Base-by-base conservation (phyloP, 2,113 vertebrate species). In the Andinoacara biseriatus region DNA sequence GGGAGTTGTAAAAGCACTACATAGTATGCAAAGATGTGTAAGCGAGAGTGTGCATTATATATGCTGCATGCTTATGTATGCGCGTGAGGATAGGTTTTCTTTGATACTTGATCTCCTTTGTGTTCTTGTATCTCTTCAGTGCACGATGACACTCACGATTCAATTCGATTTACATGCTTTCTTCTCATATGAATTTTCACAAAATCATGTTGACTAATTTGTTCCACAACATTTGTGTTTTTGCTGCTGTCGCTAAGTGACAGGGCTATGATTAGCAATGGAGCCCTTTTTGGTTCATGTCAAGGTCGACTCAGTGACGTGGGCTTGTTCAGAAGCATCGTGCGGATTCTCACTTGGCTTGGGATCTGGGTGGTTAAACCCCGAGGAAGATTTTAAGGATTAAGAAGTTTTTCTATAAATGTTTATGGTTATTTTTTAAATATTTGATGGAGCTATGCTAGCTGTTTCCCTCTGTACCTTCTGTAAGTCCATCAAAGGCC, bases 161-260 rank as follows among this genome's bases (percentile, higher is more conserved):
- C 78, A 89, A 18, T 61, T 67, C n/a, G 38, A 65, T 72, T 85
- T 90, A 59, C 74, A 57, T 9, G 31, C 22, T 72, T 82, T 83
- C 72, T 78, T 83, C 78, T 67, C 81, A 86, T 46, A 83, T 82
- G 58, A 84, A 88, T 84, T 91, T 88, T 87, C 60, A 79, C 62
- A 84, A 84, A 89, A 86, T 87, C 74, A 81, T 40, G 26, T 58
- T 9, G 29, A 75, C 78, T 85, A 74, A 86, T 93, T 86, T 84
- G 83, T 88, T 87, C 87, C 54, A 22, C 76, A 79, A 57, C 86
- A 26, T 72, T 87, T 84, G 76, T 88, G 90, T 88, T 90, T 91
- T 89, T 90, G 81, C 90, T 84, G 75, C 78, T 0, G 54, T 91
- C 65, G 74, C 91, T 81, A 76, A 60, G 91, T 63, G 24, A 89